Base-by-base conservation (phyloP, 2,797 vertebrate species). In the Euthynnus affinis region DNA sequence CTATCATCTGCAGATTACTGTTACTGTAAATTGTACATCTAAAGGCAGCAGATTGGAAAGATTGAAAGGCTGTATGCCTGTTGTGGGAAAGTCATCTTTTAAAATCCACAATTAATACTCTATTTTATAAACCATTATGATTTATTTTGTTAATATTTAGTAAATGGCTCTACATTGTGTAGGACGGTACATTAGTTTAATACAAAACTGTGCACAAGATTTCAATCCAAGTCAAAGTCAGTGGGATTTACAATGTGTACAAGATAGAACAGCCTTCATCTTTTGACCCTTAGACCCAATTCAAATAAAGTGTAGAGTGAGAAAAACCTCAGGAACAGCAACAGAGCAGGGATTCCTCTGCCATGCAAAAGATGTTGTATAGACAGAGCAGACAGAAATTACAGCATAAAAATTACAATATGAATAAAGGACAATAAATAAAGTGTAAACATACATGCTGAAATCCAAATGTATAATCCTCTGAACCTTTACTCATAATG, bases 401-500 rank as follows among this genome's bases (percentile, higher is more conserved):
- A 9, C 7, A 15, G 9, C 7, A 32, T 27, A 48, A 12, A 7
- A 72, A 27, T n/a, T 6, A 55, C 5, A 1, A 61, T 53, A 23
- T 23, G 15, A 14, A 48, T 5, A 27, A 65, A 46, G 5, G n/a
- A 13, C 22, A 14, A 2, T 12, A 14, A 32, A 25, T 55, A 6
- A 46, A 10, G 18, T 29, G 9, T 9, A n/a, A 62, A 44, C 53
- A 44, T 22, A 34, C 34, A 10, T 20, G n/a, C 25, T 67, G n/a
- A 14, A 58, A 56, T 34, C 9, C 10, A 27, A 32, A 2, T 32
- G 9, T 18, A 52, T 61, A 49, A 58, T 80, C 18, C 1, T 68
- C 12, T 57, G 18, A 64, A 60, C 34, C 25, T 22, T 51, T 67
- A 15, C n/a, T 65, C 25, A 72, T 63, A 27, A 13, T 10, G n/a